Evolutionary conservation across 2,113 vertebrate species (phyloP), one percentile per base, ranked within the genome.

Genomic region (Oncorhynchus tshawytscha): DNA sequence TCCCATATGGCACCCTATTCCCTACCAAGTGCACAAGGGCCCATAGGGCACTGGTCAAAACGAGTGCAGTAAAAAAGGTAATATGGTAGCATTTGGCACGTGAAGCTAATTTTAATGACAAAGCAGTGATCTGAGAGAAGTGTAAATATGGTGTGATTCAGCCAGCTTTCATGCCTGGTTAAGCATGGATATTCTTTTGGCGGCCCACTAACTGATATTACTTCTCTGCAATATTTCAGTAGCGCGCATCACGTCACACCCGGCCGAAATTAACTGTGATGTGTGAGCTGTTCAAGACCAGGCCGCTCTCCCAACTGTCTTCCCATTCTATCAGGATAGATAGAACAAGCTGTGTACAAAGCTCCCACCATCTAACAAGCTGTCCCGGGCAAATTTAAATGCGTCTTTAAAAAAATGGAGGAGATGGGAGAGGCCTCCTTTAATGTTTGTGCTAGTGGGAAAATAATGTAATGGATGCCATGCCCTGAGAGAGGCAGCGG

Each of bases 101-200:
- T 16, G 5, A 16, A 13, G 13, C 49, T 15, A 71, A 83, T 88
- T 91, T 88, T 88, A 90, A 91, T 87, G 88, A 90, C 85, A 88
- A 89, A 83, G 82, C 77, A 60, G 79, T 79, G 82, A 91, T 90
- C 82, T 89, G 86, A 89, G 83, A 91, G 90, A 88, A 85, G 89
- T 88, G 85, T 86, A 88, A 91, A 91, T 91, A 90, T 78, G 72
- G 80, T 82, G 85, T 90, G 86, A 92, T 92, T 90, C 88, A 75
- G 84, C 76, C 15, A 89, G 89, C 83, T 92, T 91, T 91, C 90
- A 91, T 77, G 91, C 89, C 87, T 91, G 89, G 90, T 92, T 93
- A 91, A 89, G 84, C 92, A 85, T 89, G 88, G 86, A 88, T 86
- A 84, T 92, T 84, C 88, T 90, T 86, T 87, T 80, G 82, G 83